Evolutionary conservation across 2,888 invertebrate species (phyloP), one percentile per base, ranked within the genome.

Genomic region (Thereva unica): DNA sequence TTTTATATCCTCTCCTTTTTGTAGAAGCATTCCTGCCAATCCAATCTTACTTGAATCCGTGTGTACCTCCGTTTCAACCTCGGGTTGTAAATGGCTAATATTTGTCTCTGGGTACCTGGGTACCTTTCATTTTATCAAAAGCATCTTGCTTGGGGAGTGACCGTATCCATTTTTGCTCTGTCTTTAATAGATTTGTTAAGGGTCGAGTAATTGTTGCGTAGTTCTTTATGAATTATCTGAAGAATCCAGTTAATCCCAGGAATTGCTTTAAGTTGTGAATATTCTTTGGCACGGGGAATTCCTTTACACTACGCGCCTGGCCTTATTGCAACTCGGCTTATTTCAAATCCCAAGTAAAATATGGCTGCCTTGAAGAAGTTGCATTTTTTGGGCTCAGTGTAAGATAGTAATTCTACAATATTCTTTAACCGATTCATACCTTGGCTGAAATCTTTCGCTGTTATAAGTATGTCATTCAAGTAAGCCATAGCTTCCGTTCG

Each of bases 161-260:
- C 41, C 56, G 44, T 10, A 7, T 9, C 56, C 56, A 56, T 8
- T 56, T 44, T 6, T 7, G n/a, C 10, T 40, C 23, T 10, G 38
- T 35, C 12, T n/a, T 55, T 6, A 23, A 40, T 7, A 56, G 34
- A 7, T 35, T 61, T 6, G 67, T 75, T 35, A 75, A 40, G 9
- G 72, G 72, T 65, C 67, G 67, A 3, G 70, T 55, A 37, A 72
- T 69, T 9, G 63, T 56, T 8, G 73, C 71, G 61, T 71, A 55
- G 65, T 67, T 47, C 9, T 67, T 71, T 6, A 76, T 65, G 44
- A 73, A 76, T 63, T 74, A 73, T 5, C 74, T 67, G 65, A 76
- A 75, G 54, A 71, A 75, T 0, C 70, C 69, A 0, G 75, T 73
- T 6, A 76, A 52, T 12, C 74, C 75, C 57, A 74, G 56, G 54